Evolutionary conservation across 1,140 invertebrate genomes (phyloP), one percentile per base, ranked within the genome.

Genomic region (Triops cancriformis): DNA sequence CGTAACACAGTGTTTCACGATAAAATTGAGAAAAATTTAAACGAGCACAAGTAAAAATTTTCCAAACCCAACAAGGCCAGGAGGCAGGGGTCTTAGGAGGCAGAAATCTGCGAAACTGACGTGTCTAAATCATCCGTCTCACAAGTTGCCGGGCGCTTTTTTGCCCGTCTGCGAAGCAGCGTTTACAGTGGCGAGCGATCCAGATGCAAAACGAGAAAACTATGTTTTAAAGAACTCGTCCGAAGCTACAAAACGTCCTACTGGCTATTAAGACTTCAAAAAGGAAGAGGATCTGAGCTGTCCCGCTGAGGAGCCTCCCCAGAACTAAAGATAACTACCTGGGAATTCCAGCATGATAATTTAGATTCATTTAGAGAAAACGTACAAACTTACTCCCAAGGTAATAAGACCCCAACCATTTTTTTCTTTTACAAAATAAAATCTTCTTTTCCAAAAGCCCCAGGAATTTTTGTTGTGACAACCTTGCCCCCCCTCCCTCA

Each of bases 291-390:
- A n/a, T n/a, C n/a, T n/a, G n/a, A 3, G 23, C 51, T 64, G 51
- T 18, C 51, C 51, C 51, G 51, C 51, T 64, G 51, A n/a, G 51
- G 51, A 64, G 51, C 9, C 18, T 64, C 51, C 51, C 51, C 51
- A 64, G 14, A 64, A 64, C 51, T 64, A 64, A 64, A 64, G 51
- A 64, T 64, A 64, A 64, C 51, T 64, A 64, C 51, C 51, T 64
- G 51, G 51, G 51, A 64, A 64, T 64, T 64, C 51, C 51, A 64
- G 51, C n/a, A 64, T 18, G 51, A 64, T 64, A 64, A 64, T 64
- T 64, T 64, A 64, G 51, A 5, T 64, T 18, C 51, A n/a, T 64
- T 64, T 64, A 64, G 23, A 64, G 51, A 23, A 23, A 64, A 18
- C 51, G 31, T 4, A 37, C 31, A 2, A 37, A 37, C 51, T 64